Evolutionary conservation across 2,113 vertebrate genomes (phyloP), one percentile per base, ranked within the genome.

Genomic region (Plectropomus leopardus): DNA sequence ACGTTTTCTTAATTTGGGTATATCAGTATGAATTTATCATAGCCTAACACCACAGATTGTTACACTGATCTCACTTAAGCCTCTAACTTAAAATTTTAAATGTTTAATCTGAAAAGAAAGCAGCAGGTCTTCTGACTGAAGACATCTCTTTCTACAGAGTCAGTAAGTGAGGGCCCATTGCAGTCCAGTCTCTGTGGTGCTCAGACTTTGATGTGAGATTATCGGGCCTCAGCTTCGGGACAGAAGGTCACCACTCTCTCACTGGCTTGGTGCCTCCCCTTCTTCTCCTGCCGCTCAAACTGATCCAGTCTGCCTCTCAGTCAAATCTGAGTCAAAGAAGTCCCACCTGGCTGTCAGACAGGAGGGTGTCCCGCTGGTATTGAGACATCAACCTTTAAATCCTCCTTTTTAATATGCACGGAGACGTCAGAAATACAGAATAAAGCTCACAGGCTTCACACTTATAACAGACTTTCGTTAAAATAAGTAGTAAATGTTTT

Each of bases 141-240:
- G 60, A 59, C 30, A 2, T 88, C 61, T 84, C 60, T 76, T 66
- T 73, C 34, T 65, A 55, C 32, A 45, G 68, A 68, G 54, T 82
- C 55, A 61, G 74, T 40, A 51, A 64, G 53, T 23, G 57, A 78
- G 72, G 58, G 70, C 26, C 66, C 55, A 6, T 66, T 57, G 71
- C 73, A 70, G 87, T 84, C 84, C 78, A 48, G 60, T 82, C 82
- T 82, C 53, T 47, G 53, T 34, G 51, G 59, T 28, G 72, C 78
- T 83, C 44, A n/a, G 76, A 89, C 89, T 92, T 90, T 93, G 92
- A 94, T 90, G 85, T 90, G 87, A 91, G 89, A 91, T 92, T 92
- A 90, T 80, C 44, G 28, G 88, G 83, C 74, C 90, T 85, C 82
- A 72, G 79, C 77, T 87, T 50, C 64, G 80, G 64, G 86, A 88